phyloP scores from a whole-genome alignment of 2,797 vertebrate genomes.

The Leptodactylus fallax region DNA sequence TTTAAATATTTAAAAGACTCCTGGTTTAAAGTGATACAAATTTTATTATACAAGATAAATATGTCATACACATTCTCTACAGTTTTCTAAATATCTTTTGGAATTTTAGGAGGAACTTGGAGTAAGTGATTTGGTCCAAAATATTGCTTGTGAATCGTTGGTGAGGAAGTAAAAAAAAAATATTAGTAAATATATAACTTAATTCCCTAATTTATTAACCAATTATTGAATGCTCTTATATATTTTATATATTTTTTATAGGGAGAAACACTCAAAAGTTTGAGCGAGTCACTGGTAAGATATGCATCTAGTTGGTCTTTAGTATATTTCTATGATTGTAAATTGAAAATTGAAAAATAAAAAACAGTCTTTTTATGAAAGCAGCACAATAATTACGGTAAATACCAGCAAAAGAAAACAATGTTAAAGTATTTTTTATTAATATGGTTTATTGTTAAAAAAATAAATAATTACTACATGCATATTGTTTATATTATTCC shows the following conservation, averaged over 20 bases:
- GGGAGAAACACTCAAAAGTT: conserved; percentile 15
- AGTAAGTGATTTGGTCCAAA: background rate
- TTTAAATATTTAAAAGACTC: too few species aligned
- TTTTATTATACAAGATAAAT: too few species aligned
- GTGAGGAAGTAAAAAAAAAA: background rate
- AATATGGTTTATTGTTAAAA: too few species aligned
- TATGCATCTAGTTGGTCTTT: background rate
- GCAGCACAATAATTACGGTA: too few species aligned
- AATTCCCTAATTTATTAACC: background rate
- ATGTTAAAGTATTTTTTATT: too few species aligned
- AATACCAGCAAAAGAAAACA: too few species aligned
- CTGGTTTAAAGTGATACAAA: too few species aligned
- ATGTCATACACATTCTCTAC: background rate
- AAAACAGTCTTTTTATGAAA: too few species aligned
- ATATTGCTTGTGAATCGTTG: background rate
- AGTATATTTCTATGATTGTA: background rate
- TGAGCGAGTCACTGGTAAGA: conserved; percentile 11
- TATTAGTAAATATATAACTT: background rate
- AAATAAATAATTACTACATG: too few species aligned
- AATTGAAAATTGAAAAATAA: too few species aligned
- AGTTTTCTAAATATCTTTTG: background rate
- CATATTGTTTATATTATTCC: too few species aligned
- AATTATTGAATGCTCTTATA: background rate
- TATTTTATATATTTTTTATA: background rate
- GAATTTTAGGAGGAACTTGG: conserved; percentile 18